Evolutionary conservation across 2,888 invertebrate species (phyloP), one percentile per base, ranked within the genome.

Genomic region (Cryptocheilus praepositus): DNA sequence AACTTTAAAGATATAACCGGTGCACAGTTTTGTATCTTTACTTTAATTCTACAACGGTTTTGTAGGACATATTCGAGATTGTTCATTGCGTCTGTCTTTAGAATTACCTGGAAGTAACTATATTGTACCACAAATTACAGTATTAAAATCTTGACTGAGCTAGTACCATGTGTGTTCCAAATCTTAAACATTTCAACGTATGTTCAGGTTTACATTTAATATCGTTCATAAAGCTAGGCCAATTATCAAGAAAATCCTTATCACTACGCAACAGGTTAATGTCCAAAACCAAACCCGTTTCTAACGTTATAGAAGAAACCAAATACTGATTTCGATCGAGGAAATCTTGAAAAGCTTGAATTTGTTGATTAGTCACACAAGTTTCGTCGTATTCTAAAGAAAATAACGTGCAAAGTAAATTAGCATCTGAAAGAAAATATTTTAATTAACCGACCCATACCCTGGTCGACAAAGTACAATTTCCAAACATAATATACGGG

Each of bases 101-200:
- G 11, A 16, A 60, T 55, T 18, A 44, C 13, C 36, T 54, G 61
- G 18, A 58, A 51, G 67, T 51, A 49, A 52, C 44, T 4, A 36
- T 11, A 7, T 25, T 25, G 25, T 45, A 57, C 49, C 43, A 49
- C 25, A 19, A 13, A 18, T 51, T 16, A n/a, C 15, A 16, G 1
- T 60, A 28, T 15, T 11, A 3, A 0, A 58, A 3, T 25, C 11
- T 18, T 18, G 11, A 7, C 13, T 46, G 89, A 13, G 22, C 28
- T 15, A 28, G 80, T 71, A 92, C 92, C 91, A 94, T 93, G 89
- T 95, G 94, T 90, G 95, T 93, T 62, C 95, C 95, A 67, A 94
- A 90, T 51, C 94, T 94, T 68, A 96, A 87, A 61, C 93, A 92
- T 54, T 91, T 90, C 45, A 96, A 89, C 22, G 93, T 92, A 60